A percentile compares a stretch with the other conserved stretches of the same genome.
Conservation (phyloP, 2,888 invertebrate genomes). For the Lacanobia oleracea region DNA sequence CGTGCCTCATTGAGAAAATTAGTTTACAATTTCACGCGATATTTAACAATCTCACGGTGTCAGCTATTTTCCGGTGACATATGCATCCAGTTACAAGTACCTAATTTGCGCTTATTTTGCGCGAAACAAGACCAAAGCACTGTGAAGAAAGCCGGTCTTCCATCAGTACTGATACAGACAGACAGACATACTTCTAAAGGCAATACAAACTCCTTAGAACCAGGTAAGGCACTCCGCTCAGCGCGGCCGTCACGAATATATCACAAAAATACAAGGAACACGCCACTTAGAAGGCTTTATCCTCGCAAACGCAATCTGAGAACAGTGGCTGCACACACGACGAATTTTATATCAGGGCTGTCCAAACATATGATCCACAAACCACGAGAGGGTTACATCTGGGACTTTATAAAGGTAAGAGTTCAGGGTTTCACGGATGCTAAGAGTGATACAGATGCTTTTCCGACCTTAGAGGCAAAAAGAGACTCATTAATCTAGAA, state of each 20-base stretch:
- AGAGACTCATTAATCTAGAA: too few species aligned
- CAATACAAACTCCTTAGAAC: neutral
- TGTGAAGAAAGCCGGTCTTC: too few species aligned
- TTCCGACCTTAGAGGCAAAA: neutral
- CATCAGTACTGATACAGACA: too few species aligned
- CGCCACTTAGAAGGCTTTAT: slow-evolving; percentile 48
- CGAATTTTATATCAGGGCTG: slow-evolving; percentile 39
- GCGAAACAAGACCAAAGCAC: too few species aligned
- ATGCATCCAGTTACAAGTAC: too few species aligned
- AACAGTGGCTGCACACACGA: slow-evolving; percentile 17
- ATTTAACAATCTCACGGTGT: too few species aligned
- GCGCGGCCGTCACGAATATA: slow-evolving; percentile 8
- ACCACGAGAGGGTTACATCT: neutral
- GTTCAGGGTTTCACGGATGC: neutral
- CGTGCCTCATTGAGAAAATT: too few species aligned
- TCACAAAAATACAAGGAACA: slow-evolving; percentile 44
- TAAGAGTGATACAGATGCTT: neutral
- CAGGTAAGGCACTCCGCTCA: slow-evolving; percentile 27
- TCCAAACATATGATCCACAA: neutral
- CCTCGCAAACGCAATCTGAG: slow-evolving; percentile 31
- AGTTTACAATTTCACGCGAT: too few species aligned
- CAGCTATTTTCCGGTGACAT: too few species aligned
- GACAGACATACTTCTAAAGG: neutral
- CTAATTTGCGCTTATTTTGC: too few species aligned
- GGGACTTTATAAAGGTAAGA: neutral